These are phyloP conservation scores for Nothocercus julius DNA, from an alignment of 2,113 vertebrate species.

Conservation along the genomic window DNA sequence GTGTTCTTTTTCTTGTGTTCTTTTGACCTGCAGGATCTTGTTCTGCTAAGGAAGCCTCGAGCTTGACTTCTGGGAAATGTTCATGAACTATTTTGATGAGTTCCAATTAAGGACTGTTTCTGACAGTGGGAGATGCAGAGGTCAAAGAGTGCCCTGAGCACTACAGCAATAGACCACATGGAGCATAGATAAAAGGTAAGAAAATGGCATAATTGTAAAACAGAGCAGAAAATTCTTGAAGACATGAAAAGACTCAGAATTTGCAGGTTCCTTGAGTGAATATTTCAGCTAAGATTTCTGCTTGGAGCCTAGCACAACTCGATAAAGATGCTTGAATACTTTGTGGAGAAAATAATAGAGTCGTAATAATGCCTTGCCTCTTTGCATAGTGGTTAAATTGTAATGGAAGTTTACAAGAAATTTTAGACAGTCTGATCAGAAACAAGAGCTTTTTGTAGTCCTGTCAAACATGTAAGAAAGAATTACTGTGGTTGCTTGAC, in stretches of 20 bases:
- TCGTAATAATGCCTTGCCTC: background rate
- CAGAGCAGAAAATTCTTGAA: background rate
- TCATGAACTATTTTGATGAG: conserved; percentile 42
- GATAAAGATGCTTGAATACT: background rate
- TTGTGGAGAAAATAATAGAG: background rate
- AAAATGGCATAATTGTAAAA: background rate
- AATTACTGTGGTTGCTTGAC: background rate
- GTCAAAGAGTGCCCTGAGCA: conserved; percentile 30
- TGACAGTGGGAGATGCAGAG: conserved; percentile 12
- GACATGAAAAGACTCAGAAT: background rate
- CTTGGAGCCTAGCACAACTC: background rate
- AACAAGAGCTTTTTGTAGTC: background rate
- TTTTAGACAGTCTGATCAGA: background rate
- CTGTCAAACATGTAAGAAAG: background rate
- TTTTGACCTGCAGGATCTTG: conserved; percentile 7
- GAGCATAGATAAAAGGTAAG: conserved; percentile 26
- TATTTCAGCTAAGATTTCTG: background rate
- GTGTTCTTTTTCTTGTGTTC: conserved; percentile 6
- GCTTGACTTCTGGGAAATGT: background rate
- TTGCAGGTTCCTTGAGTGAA: background rate
- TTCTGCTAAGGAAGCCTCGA: background rate
- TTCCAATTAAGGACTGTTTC: conserved; percentile 47
- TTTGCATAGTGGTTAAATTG: background rate
- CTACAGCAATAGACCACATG: background rate
- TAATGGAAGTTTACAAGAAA: background rate